Evolutionary conservation across 2,797 vertebrate genomes (phyloP), one percentile per base, ranked within the genome.

Genomic region (Oryzias dopingdopingensis): DNA sequence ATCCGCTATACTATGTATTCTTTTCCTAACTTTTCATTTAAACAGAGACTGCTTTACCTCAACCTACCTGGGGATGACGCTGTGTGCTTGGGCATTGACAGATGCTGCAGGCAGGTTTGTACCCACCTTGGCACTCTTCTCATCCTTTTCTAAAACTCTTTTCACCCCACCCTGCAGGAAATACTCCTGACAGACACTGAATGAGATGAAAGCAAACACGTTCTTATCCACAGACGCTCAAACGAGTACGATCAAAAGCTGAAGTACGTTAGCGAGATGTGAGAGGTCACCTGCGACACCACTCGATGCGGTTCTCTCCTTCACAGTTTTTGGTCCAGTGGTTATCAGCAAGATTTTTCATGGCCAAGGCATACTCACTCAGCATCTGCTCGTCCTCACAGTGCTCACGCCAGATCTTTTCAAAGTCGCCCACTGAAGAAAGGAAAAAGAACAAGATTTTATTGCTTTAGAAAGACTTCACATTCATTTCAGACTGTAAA

Each of bases 381-480:
- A 99, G 93, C 0, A 94, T 97, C 89, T 94, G 96, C 74, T 97
- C 96, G 76, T 99, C 96, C 82, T 97, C 94, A 65, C 97, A 99
- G 87, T 99, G 97, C 80, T 99, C 97, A 17, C 95, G 92, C 97
- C 97, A 99, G 83, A 99, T 98, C 90, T 96, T 98, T 75, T 99
- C 95, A 82, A 99, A 99, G 87, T 99, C 96, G 13, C 96, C 96
- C 93, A 97, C 97, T 99, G 77, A 68, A 78, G 16, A 6, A 12
- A 37, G 32, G 29, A 50, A 52, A 1, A 5, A n/a, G 16, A 44
- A 47, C 2, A 17, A 7, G 14, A 29, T 41, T 29, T 29, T 6
- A 2, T 29, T 5, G 26, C 26, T 29, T 29, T 44, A 50, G 13
- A 18, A 40, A 16, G 18, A 22, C 26, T 26, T 16, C 52, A 37